Evolutionary conservation across 2,888 invertebrate species (phyloP), one percentile per base, ranked within the genome.

Genomic region (Heliconius hortense): DNA sequence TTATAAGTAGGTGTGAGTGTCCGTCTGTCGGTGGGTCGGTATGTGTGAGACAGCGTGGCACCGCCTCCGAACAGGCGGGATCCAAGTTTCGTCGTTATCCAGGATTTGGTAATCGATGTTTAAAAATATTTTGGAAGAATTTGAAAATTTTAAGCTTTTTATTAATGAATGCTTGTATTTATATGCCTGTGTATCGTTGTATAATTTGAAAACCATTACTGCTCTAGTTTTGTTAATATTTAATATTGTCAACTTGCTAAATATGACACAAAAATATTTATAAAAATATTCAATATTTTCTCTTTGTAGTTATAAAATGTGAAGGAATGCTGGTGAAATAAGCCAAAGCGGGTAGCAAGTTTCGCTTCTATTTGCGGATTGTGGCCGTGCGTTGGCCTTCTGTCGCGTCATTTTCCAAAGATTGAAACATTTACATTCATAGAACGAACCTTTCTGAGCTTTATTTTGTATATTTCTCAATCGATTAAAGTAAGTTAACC

Each of bases 21-120:
- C 83, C 85, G 89, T 89, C 86, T 89, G 89, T 89, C 84, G 87
- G 89, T 85, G 85, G 89, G 85, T 88, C 89, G 88, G 87, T 89
- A 87, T 89, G 86, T 89, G 90, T 91, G 92, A 93, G 94, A 93
- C 93, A 88, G 93, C 93, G 91, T 93, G 94, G 94, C 93, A 93
- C 93, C 93, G 89, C 87, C 89, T 89, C 85, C 86, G 86, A 88
- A 86, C 89, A 90, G 90, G 89, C 89, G 85, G 85, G 86, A 87
- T 85, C 86, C 87, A 87, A 87, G 84, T 86, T 78, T 88, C 86
- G 88, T 88, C 86, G 88, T 88, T 87, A 89, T 89, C 90, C 90
- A 86, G 91, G 88, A 88, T 89, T 91, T 88, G 87, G 88, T 87
- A 86, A 88, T 86, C 64, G 64, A 81, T 82, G 84, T 85, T 85